Base-by-base conservation (phyloP, 2,797 vertebrate genomes). In the Anisognathus igniventris region DNA sequence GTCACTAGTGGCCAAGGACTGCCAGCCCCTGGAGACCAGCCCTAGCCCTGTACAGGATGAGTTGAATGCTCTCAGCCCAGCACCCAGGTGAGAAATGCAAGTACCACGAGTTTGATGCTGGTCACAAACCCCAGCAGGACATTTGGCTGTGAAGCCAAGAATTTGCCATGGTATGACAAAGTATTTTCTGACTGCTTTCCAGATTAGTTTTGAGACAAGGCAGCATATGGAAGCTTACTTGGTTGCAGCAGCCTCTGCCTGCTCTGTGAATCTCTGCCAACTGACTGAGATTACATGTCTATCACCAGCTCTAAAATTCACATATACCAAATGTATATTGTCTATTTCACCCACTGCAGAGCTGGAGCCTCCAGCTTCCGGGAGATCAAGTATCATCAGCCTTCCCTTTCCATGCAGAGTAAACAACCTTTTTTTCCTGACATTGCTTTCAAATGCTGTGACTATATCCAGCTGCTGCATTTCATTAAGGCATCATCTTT, bases 161-260 rank as follows among this genome's bases (percentile, higher is more conserved):
- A 78, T 62, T 75, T 80, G 62, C 70, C 53, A 48, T 0, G 1
- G 17, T 35, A 47, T 24, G 33, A 71, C 42, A 31, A 88, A 76
- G 80, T 88, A 54, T 86, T 89, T 83, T 84, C 89, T 92, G 60
- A 33, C 53, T 5, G 1, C 64, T 75, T 66, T 84, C 48, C 53
- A 74, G 40, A 84, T 64, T 30, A 88, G 45, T 73, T 96, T 92
- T 84, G 79, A 96, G 87, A 66, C 71, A 88, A 90, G 56, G 79
- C 66, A 90, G 79, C 92, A 93, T 93, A 94, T 85, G 92, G 93
- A 74, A 85, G 35, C 82, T 83, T 83, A 72, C 85, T 73, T 66
- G 67, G 70, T 81, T 94, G 71, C 33, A 86, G 82, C 85, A 92
- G 90, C 85, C 85, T 91, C 87, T 94, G 92, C 89, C 73, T 94